Conservation (phyloP, 2,888 invertebrate species). For the Aleiodes alternator region DNA sequence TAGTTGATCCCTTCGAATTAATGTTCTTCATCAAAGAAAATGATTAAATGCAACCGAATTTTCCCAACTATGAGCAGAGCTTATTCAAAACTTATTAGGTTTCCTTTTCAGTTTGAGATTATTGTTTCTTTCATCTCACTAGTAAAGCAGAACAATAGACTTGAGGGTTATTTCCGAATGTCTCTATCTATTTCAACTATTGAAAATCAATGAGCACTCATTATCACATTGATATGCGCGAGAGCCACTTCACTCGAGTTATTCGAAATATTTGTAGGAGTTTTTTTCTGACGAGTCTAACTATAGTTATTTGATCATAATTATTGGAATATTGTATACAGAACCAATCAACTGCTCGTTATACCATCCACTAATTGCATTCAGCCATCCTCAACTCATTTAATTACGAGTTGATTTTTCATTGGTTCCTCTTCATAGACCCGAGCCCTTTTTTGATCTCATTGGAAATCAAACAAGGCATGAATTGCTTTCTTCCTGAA, state of each 20-base stretch:
- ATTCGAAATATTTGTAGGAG: constrained; percentile 1
- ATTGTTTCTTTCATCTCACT: too few species aligned
- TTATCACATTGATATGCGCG: constrained; percentile 39
- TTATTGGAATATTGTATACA: constrained; percentile 63
- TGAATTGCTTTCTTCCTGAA: too few species aligned
- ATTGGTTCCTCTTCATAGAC: constrained; percentile 67
- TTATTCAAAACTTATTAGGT: not conserved
- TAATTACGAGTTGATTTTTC: constrained; percentile 65
- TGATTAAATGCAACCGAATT: too few species aligned
- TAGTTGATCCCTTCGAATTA: too few species aligned
- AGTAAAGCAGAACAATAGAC: too few species aligned
- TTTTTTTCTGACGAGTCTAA: constrained; percentile 41
- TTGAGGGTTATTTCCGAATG: too few species aligned
- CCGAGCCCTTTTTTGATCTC: not conserved
- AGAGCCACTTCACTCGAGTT: constrained; percentile 4
- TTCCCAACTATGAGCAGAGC: too few species aligned
- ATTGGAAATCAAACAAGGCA: too few species aligned
- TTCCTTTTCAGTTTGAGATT: constrained; percentile 7
- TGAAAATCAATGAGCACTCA: constrained; percentile 44
- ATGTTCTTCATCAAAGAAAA: too few species aligned
- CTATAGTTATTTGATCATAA: constrained; percentile 65
- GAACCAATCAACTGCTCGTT: constrained; percentile 37
- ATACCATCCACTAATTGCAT: constrained; percentile 44
- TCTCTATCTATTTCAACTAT: constrained; percentile 43
- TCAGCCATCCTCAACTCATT: constrained; percentile 62